Base-by-base conservation (phyloP, 2,113 vertebrate species). In the Gobio gobio region DNA sequence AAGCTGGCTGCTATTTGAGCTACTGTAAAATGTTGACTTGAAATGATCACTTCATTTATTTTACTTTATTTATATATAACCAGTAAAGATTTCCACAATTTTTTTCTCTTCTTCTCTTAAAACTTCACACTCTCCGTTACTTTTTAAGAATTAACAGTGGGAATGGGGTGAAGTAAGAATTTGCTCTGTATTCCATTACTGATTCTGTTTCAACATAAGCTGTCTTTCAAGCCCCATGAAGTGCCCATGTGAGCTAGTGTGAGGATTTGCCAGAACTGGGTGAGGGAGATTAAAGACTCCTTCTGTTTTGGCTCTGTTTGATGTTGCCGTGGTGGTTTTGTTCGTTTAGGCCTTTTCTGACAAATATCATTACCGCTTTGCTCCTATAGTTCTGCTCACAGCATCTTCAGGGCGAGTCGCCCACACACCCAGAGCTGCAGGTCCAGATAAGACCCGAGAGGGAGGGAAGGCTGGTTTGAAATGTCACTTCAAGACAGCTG, bases 151-250 rank as follows among this genome's bases (percentile, higher is more conserved):
- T 74, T 80, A 61, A 20, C 66, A 70, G 80, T 82, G 59, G 36
- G 73, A 73, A 64, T 61, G 68, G 7, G 49, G 33, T 29, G 33
- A 77, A 63, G 29, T 76, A 63, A 59, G 54, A 85, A 78, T 26
- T 59, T 84, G 85, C 54, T 22, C 68, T 64, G 77, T 83, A 63
- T 85, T 22, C 49, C 83, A 89, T 89, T 86, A 79, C 74, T 1
- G 26, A 86, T 89, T 87, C 84, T 45, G 70, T 87, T 89, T 88
- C 68, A 88, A 83, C 84, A 78, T 86, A 86, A 84, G 51, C 77
- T 74, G 51, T 59, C 81, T 85, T 88, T 88, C 72, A 86, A 84
- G 72, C 72, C 81, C 82, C 68, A 77, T 88, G 84, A 87, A 82
- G 84, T 70, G 78, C 26, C 66, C 77, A 54, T 77, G 43, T 40